phyloP scores from a whole-genome alignment of 2,888 invertebrate species.

The Acanthosepion pharaonis region DNA sequence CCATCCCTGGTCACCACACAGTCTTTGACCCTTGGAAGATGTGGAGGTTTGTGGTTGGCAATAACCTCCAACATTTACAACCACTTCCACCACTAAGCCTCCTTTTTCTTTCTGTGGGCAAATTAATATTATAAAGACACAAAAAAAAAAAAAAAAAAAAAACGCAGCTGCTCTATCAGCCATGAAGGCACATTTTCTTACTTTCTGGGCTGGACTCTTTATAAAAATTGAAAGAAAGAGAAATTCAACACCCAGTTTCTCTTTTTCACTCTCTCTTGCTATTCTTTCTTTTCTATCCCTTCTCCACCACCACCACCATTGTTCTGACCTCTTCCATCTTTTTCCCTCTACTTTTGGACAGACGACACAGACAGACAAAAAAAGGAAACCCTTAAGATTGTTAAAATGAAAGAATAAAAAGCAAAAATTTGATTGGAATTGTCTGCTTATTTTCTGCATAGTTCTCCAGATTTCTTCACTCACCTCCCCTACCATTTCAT shows the following conservation, averaged over 20 bases:
- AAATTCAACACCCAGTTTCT: background rate
- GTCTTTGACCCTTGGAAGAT: background rate
- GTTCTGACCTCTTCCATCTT: background rate
- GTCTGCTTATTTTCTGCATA: background rate
- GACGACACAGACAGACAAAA: background rate
- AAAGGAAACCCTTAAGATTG: background rate
- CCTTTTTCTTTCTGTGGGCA: background rate
- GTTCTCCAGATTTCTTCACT: background rate
- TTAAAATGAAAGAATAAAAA: constrained; percentile 21
- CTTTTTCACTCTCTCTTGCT: background rate
- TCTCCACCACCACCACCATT: no score
- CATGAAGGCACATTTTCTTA: background rate
- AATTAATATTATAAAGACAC: background rate
- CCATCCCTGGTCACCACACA: background rate
- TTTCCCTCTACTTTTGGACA: background rate
- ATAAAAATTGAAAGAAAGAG: background rate
- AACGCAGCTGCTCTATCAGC: background rate
- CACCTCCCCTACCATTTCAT: no score
- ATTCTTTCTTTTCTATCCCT: background rate
- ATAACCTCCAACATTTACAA: background rate
- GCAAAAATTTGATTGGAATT: background rate
- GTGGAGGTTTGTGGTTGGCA: background rate
- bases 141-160: background rate
- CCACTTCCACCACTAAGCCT: background rate
- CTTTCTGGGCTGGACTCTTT: background rate